phyloP scores from a whole-genome alignment of 2,113 vertebrate genomes.

The Odocoileus hemionus region DNA sequence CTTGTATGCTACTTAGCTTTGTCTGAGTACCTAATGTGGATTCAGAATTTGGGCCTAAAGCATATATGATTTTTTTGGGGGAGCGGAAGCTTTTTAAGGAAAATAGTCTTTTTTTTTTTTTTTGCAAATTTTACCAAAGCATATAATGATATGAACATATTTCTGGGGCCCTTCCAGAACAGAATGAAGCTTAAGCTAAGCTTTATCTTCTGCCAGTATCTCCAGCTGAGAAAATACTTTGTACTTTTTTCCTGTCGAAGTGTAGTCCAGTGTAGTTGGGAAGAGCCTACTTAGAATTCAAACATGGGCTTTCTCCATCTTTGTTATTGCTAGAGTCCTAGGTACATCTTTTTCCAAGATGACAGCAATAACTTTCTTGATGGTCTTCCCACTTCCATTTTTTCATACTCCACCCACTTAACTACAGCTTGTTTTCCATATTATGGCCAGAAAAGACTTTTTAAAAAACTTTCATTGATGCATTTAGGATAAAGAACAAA shows the following conservation, averaged over 20 bases:
- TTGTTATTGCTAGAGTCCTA: not conserved
- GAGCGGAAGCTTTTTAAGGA: not conserved
- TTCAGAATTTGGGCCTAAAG: not conserved
- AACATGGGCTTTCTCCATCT: not conserved
- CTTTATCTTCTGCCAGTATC: not conserved
- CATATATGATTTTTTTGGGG: not conserved
- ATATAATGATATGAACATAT: not conserved
- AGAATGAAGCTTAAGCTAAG: not conserved
- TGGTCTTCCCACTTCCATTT: not conserved
- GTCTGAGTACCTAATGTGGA: not conserved
- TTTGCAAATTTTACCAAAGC: not conserved
- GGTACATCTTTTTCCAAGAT: not conserved
- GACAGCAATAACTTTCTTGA: not conserved
- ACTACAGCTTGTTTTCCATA: not conserved
- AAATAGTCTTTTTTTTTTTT: not conserved
- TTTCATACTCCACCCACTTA: not conserved
- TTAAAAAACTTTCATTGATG: not conserved
- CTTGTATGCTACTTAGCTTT: not conserved
- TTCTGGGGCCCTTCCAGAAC: not conserved
- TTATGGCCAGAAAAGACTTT: not conserved
- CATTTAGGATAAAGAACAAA: slow-evolving; percentile 10
- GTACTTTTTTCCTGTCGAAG: not conserved
- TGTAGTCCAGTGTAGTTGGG: not conserved
- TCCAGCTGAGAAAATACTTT: not conserved
- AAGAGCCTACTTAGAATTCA: not conserved